phyloP scores from a whole-genome alignment of 2,797 vertebrate genomes.

The Cynodonichthys magdalenae region DNA sequence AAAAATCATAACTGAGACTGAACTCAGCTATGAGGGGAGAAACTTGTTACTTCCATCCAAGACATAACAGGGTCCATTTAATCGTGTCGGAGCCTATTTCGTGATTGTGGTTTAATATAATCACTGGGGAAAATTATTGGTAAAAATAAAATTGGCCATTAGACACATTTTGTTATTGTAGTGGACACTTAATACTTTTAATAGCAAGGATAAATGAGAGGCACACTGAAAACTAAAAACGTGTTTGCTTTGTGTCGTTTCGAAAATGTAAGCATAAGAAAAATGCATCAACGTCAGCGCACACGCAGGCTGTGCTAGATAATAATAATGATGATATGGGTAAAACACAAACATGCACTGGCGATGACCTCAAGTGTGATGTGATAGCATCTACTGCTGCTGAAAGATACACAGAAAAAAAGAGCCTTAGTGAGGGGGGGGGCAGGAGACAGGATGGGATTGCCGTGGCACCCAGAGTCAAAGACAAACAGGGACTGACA shows the following conservation, averaged over 20 bases:
- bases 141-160: slow-evolving; percentile 12
- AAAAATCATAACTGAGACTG: no score
- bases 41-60: no score
- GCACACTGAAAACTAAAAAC: slow-evolving; percentile 1
- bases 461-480: slow-evolving; percentile 15
- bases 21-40: no score
- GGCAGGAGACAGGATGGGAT: slow-evolving; percentile 24
- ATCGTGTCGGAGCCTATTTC: no score
- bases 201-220: slow-evolving; percentile 42
- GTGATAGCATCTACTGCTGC: slow-evolving; percentile 53
- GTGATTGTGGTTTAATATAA: slow-evolving; percentile 63
- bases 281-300: neutral
- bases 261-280: slow-evolving; percentile 54
- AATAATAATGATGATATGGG: slow-evolving; percentile 53
- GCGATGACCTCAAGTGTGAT: slow-evolving; percentile 54
- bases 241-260: slow-evolving; percentile 33
- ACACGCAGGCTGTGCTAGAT: slow-evolving; percentile 23
- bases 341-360: slow-evolving; percentile 64
- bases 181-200: slow-evolving; percentile 46
- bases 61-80: neutral
- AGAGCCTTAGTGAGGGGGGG: slow-evolving; percentile 8
- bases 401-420: slow-evolving; percentile 46
- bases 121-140: slow-evolving; percentile 18
- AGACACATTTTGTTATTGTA: neutral
- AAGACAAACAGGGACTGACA: slow-evolving; percentile 25